A percentile compares a stretch with the other conserved stretches of the same genome.
Evolutionary conservation across 1,140 invertebrate genomes (phyloP).

Genomic region (Bemisia tabaci): DNA sequence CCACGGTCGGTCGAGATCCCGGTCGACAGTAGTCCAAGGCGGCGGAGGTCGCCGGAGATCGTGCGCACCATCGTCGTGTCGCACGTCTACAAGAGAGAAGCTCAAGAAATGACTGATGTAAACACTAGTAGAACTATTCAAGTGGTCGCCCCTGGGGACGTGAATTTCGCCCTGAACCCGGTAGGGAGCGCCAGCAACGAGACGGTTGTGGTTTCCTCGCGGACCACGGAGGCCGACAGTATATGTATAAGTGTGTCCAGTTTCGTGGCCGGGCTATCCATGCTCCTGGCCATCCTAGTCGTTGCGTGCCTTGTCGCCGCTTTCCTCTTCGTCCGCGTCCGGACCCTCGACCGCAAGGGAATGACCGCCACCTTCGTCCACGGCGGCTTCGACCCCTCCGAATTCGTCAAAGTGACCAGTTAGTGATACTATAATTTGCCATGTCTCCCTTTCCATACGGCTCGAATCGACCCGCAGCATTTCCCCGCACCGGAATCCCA

Average conservation of each 20-base stretch:
- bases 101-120: constrained; percentile 86
- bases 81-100: constrained; percentile 67
- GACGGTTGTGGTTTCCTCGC: constrained; percentile 58
- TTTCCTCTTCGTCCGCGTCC: constrained; percentile 77
- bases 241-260: constrained; percentile 88
- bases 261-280: constrained; percentile 80
- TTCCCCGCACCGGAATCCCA: too few relatives aligned
- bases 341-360: constrained; percentile 70
- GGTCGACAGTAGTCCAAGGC: constrained; percentile 38
- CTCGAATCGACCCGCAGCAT: too few relatives aligned
- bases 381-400: constrained; percentile 44
- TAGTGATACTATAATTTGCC: too few relatives aligned
- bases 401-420: constrained; percentile 52
- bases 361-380: constrained; percentile 40
- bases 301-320: constrained; percentile 83
- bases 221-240: constrained; percentile 60
- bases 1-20: constrained; percentile 58
- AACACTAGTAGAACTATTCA: constrained; percentile 81
- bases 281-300: constrained; percentile 73
- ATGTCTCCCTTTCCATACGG: too few relatives aligned
- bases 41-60: constrained; percentile 37
- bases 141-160: constrained; percentile 84
- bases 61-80: constrained; percentile 37
- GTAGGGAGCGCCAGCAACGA: constrained; percentile 55
- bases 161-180: constrained; percentile 73